Conservation (phyloP, 2,797 vertebrate genomes). For the Paguma larvata region DNA sequence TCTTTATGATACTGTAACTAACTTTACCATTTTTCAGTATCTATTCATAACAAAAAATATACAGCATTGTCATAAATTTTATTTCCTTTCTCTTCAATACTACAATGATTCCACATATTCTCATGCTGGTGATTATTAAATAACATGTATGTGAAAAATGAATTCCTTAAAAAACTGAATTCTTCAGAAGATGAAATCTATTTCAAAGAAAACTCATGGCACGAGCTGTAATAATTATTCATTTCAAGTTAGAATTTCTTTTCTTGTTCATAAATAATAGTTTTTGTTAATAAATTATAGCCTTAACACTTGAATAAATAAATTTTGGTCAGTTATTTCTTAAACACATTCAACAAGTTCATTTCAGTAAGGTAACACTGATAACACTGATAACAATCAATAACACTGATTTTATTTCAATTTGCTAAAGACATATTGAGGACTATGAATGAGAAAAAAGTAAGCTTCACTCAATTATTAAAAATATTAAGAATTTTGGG, state of each 20-base stretch:
- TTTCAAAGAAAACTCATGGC: background rate
- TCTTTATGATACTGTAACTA: background rate
- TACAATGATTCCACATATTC: background rate
- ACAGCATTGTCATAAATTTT: background rate
- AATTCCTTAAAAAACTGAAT: background rate
- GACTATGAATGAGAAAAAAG: background rate
- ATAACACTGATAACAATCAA: background rate
- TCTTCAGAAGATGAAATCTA: background rate
- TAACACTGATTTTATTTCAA: constrained; percentile 15
- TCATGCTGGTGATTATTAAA: background rate
- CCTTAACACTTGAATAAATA: background rate
- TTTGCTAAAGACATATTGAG: constrained; percentile 23
- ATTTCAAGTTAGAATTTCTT: background rate
- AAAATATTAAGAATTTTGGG: constrained; percentile 8
- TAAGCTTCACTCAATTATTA: background rate
- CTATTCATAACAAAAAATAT: background rate
- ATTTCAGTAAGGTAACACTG: background rate
- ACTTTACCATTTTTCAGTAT: background rate
- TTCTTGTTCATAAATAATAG: background rate
- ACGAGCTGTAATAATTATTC: background rate
- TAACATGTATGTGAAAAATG: background rate
- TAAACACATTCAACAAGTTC: background rate
- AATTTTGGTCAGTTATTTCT: background rate
- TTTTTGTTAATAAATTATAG: background rate
- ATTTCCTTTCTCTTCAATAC: background rate